Evolutionary conservation across 2,797 vertebrate species (phyloP).

Genomic region (Crossoptilon crossoptilon): DNA sequence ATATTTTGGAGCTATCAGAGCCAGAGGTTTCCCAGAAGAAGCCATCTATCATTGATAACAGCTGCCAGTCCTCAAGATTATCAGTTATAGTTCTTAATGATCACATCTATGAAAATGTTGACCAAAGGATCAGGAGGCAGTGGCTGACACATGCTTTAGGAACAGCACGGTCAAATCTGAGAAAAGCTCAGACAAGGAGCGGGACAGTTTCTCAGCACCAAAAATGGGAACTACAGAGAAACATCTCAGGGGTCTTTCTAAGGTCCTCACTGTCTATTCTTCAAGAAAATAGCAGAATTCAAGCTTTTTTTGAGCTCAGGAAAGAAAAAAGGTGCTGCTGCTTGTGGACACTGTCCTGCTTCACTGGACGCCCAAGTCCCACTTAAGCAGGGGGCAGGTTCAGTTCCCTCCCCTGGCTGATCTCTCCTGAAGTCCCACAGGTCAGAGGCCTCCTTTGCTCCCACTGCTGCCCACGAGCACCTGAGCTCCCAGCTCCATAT

Average conservation of each 20-base stretch:
- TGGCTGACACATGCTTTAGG: background rate
- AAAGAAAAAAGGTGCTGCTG: background rate
- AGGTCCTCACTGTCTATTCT: background rate
- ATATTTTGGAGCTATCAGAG: background rate
- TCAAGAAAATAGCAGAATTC: accelerated
- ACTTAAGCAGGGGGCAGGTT: background rate
- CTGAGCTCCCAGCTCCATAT: accelerated
- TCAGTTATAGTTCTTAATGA: background rate
- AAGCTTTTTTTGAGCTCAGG: background rate
- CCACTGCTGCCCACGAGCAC: background rate
- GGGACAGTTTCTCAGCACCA: background rate
- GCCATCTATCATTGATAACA: background rate
- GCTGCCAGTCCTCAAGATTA: background rate
- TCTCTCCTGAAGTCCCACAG: accelerated
- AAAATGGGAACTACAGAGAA: background rate
- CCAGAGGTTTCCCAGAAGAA: background rate
- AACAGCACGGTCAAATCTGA: background rate
- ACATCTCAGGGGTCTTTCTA: background rate
- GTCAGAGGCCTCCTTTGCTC: background rate
- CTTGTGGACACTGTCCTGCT: background rate
- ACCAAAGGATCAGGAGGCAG: background rate
- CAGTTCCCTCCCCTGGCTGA: background rate
- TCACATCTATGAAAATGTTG: background rate
- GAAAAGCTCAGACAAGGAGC: background rate
- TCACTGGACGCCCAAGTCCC: background rate